Conservation (phyloP, 2,113 vertebrate species). For the Plestiodon gilberti region DNA sequence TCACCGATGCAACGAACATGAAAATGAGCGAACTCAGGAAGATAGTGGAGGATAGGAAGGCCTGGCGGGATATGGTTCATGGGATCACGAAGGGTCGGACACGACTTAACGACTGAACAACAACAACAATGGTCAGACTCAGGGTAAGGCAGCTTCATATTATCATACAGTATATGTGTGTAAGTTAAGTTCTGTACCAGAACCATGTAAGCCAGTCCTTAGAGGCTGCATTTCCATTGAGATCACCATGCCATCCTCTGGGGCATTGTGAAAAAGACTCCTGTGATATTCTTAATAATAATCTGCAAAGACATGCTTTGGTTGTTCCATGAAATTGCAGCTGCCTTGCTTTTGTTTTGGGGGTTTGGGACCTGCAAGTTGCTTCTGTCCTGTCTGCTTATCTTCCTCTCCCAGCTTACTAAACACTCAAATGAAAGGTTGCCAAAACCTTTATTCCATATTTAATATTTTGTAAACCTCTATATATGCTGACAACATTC, state of each 20-base stretch:
- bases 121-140: too few relatives aligned
- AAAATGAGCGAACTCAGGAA: too few relatives aligned
- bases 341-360: background rate
- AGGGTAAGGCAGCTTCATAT: too few relatives aligned
- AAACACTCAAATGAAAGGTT: background rate
- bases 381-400: background rate
- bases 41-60: too few relatives aligned
- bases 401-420: background rate
- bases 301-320: background rate
- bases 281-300: background rate
- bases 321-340: background rate
- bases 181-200: too few relatives aligned
- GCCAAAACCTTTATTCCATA: rapidly evolving
- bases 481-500: too few relatives aligned
- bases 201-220: background rate
- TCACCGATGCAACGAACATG: too few relatives aligned
- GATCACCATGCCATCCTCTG: background rate
- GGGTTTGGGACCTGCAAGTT: background rate
- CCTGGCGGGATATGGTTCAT: too few relatives aligned
- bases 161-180: too few relatives aligned
- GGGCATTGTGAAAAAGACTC: background rate
- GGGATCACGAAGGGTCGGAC: too few relatives aligned
- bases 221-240: background rate
- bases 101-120: too few relatives aligned
- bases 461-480: background rate